Conservation (phyloP, 2,113 vertebrate species). For the Chiloscyllium plagiosum region DNA sequence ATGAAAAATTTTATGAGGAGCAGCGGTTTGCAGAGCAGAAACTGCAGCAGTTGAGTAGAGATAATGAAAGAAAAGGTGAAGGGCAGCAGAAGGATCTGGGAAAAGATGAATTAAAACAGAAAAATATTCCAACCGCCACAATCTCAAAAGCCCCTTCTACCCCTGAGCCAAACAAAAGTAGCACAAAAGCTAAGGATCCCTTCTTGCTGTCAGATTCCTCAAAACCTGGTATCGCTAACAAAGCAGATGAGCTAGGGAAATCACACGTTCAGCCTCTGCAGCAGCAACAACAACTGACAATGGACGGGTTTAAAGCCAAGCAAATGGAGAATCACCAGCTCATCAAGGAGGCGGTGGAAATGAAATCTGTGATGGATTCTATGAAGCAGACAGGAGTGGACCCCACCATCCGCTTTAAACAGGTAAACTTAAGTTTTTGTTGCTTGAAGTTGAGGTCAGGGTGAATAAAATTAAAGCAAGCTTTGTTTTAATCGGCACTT, state of each 20-base stretch:
- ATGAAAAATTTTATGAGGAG: constrained; percentile 84
- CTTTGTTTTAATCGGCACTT: too few species aligned
- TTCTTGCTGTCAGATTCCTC: constrained; percentile 34
- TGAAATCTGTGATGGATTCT: constrained; percentile 87
- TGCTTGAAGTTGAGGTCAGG: background rate
- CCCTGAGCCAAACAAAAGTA: constrained; percentile 72
- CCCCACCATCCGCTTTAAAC: constrained; percentile 91
- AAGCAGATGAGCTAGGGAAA: constrained; percentile 78
- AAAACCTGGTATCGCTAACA: constrained; percentile 62
- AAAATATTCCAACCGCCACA: constrained; percentile 66
- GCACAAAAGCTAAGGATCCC: constrained; percentile 60
- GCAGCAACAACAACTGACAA: constrained; percentile 73
- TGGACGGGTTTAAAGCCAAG: constrained; percentile 70
- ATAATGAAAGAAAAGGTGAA: constrained; percentile 64
- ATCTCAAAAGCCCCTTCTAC: constrained; percentile 78
- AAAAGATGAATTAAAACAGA: constrained; percentile 77
- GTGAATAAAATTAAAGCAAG: background rate
- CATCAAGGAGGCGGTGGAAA: constrained; percentile 90
- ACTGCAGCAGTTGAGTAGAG: constrained; percentile 59
- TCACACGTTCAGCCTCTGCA: constrained; percentile 65
- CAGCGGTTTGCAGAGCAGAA: constrained; percentile 81
- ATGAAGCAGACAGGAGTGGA: constrained; percentile 93
- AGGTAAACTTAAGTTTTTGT: constrained; percentile 62
- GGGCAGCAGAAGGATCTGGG: constrained; percentile 61
- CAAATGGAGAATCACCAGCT: constrained; percentile 85